Evolutionary conservation across 2,797 vertebrate genomes (phyloP), one percentile per base, ranked within the genome.

Genomic region (Halcyon smyrnensis): DNA sequence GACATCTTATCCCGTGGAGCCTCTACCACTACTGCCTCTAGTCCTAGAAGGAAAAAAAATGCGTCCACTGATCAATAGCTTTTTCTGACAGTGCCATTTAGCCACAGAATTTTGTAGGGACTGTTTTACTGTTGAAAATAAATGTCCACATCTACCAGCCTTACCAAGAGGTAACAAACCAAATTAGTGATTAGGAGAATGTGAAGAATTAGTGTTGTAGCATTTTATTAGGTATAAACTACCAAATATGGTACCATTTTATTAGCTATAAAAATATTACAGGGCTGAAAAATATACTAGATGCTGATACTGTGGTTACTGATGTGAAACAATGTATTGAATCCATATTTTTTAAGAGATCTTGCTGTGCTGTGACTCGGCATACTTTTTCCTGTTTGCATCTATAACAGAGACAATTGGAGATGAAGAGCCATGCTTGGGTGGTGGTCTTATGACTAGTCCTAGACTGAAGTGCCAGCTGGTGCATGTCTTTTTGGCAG

Each of bases 401-500:
- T 46, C 39, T 83, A 12, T 69, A 71, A 45, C 15, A 77, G 36
- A 88, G 74, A 59, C 70, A 84, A 87, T 53, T 11, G 1, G 64
- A 84, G 62, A 92, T 25, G 81, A 95, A 95, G 77, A 95, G 65
- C 90, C 21, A 0, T 78, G 79, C 84, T 78, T 89, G 86, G 90
- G 88, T 95, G 53, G 79, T 87, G 86, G 89, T 95, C 93, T 90
- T 95, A 57, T 18, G 74, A 75, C 65, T 79, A 87, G 71, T 90
- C 91, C 34, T n/a, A 74, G 50, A 43, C 77, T 87, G 89, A 97
- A 96, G 97, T 98, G 95, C 97, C 98, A 98, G 98, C 98, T 98
- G 97, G 95, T 98, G 95, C 96, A 92, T 94, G 97, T 97, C 97
- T 98, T 98, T 97, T 96, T 96, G 97, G 98, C 98, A 97, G 95